Evolutionary conservation across 2,797 vertebrate genomes (phyloP).

Genomic region (Sparidentex hasta): DNA sequence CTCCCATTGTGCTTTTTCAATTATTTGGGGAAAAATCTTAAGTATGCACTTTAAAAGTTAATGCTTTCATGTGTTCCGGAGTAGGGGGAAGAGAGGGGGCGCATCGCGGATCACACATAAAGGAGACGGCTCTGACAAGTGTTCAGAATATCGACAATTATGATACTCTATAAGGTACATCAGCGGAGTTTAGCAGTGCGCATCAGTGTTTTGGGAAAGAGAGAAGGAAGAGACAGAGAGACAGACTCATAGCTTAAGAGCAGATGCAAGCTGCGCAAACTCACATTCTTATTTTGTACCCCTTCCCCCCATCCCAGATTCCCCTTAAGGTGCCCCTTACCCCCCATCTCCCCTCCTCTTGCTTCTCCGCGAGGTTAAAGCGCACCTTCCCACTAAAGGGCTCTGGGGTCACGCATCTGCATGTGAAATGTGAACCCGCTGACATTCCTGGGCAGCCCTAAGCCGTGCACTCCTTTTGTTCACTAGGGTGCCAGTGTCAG

Average conservation of each 20-base stretch:
- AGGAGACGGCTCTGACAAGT: slow-evolving; percentile 65
- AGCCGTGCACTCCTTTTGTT: slow-evolving; percentile 92
- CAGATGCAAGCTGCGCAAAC: slow-evolving; percentile 70
- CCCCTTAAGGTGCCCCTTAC: slow-evolving; percentile 80
- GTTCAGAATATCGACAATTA: slow-evolving; percentile 78
- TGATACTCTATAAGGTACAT: slow-evolving; percentile 75
- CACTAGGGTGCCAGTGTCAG: slow-evolving; percentile 91
- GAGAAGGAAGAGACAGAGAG: slow-evolving; percentile 31
- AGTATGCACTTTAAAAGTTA: slow-evolving; percentile 84
- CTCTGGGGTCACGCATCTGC: slow-evolving; percentile 95
- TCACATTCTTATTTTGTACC: slow-evolving; percentile 67
- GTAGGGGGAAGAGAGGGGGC: slow-evolving; percentile 65
- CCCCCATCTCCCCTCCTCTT: slow-evolving; percentile 70
- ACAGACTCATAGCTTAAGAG: slow-evolving; percentile 47
- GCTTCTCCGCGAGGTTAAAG: slow-evolving; percentile 85
- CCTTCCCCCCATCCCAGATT: slow-evolving; percentile 65
- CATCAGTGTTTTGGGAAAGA: slow-evolving; percentile 52
- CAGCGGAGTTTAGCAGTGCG: slow-evolving; percentile 65
- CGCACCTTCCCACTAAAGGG: slow-evolving; percentile 88
- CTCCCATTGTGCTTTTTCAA: slow-evolving; percentile 81
- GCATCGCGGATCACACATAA: slow-evolving; percentile 71
- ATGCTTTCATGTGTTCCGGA: slow-evolving; percentile 80
- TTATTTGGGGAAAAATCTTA: slow-evolving; percentile 83
- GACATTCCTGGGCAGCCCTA: slow-evolving; percentile 94
- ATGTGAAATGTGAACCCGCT: slow-evolving; percentile 97